Conservation (phyloP, 2,888 invertebrate genomes). For the Cephus runcator region DNA sequence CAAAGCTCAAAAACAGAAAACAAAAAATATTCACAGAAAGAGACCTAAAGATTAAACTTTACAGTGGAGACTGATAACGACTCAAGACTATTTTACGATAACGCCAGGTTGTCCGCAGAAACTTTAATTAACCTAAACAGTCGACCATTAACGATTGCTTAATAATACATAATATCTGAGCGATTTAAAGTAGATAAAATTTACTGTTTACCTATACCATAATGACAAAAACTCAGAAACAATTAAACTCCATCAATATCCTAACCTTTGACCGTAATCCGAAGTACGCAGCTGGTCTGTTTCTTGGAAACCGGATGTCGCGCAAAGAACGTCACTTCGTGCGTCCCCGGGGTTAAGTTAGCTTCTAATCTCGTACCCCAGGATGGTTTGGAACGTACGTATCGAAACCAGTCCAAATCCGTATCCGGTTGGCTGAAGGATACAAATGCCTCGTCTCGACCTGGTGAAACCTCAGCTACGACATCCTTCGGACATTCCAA, state of each 20-base stretch:
- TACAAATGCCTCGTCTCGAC: slow-evolving; percentile 65
- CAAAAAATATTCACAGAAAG: too few species aligned
- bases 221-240: too few species aligned
- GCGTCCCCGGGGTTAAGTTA: slow-evolving; percentile 65
- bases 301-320: slow-evolving; percentile 67
- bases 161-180: too few species aligned
- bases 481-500: slow-evolving; percentile 69
- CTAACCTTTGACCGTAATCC: slow-evolving; percentile 62
- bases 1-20: too few species aligned
- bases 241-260: background rate
- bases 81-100: too few species aligned
- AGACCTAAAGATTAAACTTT: too few species aligned
- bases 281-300: slow-evolving; percentile 64
- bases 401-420: slow-evolving; percentile 68
- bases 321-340: slow-evolving; percentile 67
- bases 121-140: too few species aligned
- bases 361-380: slow-evolving; percentile 68
- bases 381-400: slow-evolving; percentile 67
- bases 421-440: slow-evolving; percentile 68
- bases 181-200: too few species aligned
- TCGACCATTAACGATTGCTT: too few species aligned
- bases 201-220: too few species aligned
- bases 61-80: too few species aligned
- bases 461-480: slow-evolving; percentile 63
- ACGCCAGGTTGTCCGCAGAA: too few species aligned